phyloP scores from a whole-genome alignment of 2,113 vertebrate species.

The Ictalurus furcatus region DNA sequence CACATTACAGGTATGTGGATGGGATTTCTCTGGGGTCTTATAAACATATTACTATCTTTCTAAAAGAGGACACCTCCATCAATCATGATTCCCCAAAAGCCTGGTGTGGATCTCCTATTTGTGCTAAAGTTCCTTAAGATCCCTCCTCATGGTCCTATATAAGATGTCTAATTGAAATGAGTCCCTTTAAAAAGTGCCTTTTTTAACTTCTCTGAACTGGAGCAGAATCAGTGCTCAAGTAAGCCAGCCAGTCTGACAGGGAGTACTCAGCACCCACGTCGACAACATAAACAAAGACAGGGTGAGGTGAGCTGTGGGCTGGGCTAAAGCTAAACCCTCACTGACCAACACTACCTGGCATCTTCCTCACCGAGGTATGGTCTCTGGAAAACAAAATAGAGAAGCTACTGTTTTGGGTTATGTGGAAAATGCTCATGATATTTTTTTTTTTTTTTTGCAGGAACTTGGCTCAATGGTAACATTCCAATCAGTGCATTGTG shows the following conservation, averaged over 20 bases:
- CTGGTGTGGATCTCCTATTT: no score
- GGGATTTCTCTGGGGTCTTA: no score
- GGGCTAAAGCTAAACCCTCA: background rate
- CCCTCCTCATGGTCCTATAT: no score
- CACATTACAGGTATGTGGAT: no score
- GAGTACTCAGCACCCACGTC: background rate
- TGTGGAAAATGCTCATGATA: background rate
- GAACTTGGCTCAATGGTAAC: background rate
- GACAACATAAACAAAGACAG: background rate
- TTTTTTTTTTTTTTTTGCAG: background rate
- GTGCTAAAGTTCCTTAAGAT: no score
- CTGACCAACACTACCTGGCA: background rate
- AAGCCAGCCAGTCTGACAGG: background rate
- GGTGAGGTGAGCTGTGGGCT: background rate
- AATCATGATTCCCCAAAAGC: no score
- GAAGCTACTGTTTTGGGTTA: background rate
- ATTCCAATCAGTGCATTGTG: background rate
- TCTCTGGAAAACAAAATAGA: background rate
- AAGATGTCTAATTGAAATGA: no score
- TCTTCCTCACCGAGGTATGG: background rate
- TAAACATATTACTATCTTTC: no score
- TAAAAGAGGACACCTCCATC: no score
- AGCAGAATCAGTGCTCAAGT: no score
- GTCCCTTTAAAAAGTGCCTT: no score
- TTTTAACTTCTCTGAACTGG: background rate